Conservation (phyloP, 2,113 vertebrate genomes). For the Austrofundulus limnaeus region DNA sequence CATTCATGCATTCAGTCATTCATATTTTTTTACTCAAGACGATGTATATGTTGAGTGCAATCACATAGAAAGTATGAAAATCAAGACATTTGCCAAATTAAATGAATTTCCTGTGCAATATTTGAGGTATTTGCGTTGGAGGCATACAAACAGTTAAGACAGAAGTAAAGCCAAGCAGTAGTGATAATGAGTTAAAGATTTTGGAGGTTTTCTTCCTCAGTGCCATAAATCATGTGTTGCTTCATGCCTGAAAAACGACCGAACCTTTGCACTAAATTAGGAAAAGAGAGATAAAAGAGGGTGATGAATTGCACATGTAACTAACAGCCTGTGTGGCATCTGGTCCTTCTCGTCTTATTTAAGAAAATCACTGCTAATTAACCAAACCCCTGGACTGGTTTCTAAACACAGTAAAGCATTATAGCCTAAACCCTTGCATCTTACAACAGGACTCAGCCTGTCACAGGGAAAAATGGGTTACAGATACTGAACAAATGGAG, state of each 20-base stretch:
- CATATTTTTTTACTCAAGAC: too few relatives aligned
- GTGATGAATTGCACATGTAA: slow-evolving; percentile 1
- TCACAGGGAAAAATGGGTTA: slow-evolving; percentile 56
- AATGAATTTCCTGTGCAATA: slow-evolving; percentile 22
- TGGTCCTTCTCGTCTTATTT: slow-evolving; percentile 5
- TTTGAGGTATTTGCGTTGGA: too few relatives aligned
- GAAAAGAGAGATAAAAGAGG: slow-evolving; percentile 42
- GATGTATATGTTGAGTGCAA: too few relatives aligned
- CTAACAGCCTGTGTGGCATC: neutral
- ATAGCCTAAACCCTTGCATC: slow-evolving; percentile 15
- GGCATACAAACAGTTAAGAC: slow-evolving; percentile 37
- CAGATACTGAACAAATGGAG: slow-evolving; percentile 73
- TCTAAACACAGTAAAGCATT: slow-evolving; percentile 11
- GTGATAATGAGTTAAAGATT: slow-evolving; percentile 61
- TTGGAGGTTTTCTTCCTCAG: slow-evolving; percentile 42
- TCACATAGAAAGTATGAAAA: too few relatives aligned
- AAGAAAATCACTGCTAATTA: neutral
- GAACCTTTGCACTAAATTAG: slow-evolving; percentile 18
- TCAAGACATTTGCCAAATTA: too few relatives aligned
- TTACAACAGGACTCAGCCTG: slow-evolving; percentile 1
- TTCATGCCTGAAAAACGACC: slow-evolving; percentile 14
- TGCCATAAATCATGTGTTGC: slow-evolving; percentile 49
- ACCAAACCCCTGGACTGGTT: slow-evolving; percentile 2
- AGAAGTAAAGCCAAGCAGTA: slow-evolving; percentile 54
- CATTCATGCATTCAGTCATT: neutral